phyloP scores from a whole-genome alignment of 2,797 vertebrate genomes.

The Dendrocincla fuliginosa region DNA sequence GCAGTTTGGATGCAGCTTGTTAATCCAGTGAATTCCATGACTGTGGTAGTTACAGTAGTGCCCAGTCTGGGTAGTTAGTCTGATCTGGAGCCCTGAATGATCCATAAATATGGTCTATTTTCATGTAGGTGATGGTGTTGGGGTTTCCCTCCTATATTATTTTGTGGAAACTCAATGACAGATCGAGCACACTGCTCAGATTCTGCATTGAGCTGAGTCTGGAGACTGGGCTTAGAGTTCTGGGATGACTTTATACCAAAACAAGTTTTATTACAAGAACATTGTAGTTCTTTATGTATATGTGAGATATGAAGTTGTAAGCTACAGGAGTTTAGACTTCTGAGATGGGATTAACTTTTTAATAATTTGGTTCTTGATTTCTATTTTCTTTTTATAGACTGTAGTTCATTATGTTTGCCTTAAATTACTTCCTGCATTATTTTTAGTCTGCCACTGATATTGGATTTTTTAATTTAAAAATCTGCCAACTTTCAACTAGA shows the following conservation, averaged over 20 bases:
- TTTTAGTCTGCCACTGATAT: neutral
- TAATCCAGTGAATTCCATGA: neutral
- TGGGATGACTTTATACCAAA: neutral
- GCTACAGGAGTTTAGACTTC: neutral
- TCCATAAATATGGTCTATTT: neutral
- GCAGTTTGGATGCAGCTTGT: fast-evolving
- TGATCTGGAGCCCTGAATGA: neutral
- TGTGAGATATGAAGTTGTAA: neutral
- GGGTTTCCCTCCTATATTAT: too few relatives aligned
- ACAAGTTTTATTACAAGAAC: neutral
- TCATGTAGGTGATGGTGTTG: neutral
- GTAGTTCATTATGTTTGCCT: neutral
- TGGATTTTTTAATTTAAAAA: neutral
- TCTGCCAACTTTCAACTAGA: neutral
- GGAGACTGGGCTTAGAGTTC: neutral
- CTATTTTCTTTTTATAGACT: neutral
- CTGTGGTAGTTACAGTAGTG: neutral
- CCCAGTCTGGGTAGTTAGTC: neutral
- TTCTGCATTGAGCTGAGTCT: neutral
- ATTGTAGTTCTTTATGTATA: neutral
- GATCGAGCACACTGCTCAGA: neutral
- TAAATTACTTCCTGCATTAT: neutral
- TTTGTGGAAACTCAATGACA: neutral
- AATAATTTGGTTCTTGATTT: neutral
- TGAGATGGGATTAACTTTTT: neutral